Percentiles rank a stretch among this genome's conserved stretches.
These are phyloP conservation scores for Proterorhinus semilunaris DNA, from an alignment of 2,113 vertebrate species.

Conservation along the genomic window DNA sequence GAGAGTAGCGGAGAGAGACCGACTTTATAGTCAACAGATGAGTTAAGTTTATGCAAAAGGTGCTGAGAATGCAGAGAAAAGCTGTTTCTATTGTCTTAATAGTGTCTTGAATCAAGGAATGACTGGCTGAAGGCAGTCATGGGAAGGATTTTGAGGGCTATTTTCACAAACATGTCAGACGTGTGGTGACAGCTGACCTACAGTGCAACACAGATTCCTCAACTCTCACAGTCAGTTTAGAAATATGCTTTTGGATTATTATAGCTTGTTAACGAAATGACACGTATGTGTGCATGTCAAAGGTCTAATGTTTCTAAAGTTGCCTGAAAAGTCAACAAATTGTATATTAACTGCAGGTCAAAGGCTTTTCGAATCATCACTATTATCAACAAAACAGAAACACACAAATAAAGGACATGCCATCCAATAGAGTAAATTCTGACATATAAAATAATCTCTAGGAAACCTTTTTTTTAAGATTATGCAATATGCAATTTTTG, in stretches of 20 bases:
- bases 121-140: neutral
- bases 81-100: neutral
- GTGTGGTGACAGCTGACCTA: neutral
- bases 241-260: neutral
- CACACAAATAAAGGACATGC: no score
- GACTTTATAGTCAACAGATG: neutral
- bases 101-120: neutral
- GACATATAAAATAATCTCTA: no score
- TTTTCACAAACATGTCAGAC: conserved; percentile 9
- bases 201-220: neutral
- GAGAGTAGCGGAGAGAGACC: neutral
- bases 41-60: neutral
- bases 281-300: neutral
- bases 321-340: no score
- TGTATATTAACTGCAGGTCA: no score
- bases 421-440: no score
- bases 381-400: no score
- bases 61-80: neutral
- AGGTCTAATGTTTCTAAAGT: neutral
- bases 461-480: no score
- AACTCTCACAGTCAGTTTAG: neutral
- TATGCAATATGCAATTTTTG: no score
- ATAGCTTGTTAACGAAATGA: neutral
- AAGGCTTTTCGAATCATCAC: no score
- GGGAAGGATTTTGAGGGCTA: neutral